These are phyloP conservation scores for Riparia riparia DNA, from an alignment of 2,113 vertebrate genomes.

Conservation along the genomic window DNA sequence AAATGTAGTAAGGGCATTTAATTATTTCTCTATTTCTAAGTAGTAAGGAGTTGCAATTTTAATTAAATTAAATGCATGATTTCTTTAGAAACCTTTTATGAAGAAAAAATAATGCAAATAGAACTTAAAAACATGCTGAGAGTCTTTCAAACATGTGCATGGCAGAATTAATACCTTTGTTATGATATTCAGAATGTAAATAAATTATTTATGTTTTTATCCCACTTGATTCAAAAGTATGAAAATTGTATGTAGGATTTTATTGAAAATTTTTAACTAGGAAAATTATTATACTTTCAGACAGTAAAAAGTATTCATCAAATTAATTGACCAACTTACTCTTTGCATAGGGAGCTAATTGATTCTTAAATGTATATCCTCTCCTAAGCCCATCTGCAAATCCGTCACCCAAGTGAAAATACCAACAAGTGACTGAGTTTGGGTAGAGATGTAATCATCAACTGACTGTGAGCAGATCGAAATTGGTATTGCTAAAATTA, in stretches of 20 bases:
- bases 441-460: accelerated
- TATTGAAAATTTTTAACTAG: neutral
- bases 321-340: neutral
- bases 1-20: neutral
- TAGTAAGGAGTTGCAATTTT: neutral
- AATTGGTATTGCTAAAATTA: neutral
- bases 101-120: neutral
- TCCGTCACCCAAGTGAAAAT: neutral
- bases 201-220: neutral
- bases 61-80: neutral
- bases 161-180: neutral
- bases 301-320: neutral
- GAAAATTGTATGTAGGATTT: neutral
- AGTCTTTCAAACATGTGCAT: neutral
- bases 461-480: neutral
- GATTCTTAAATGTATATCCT: neutral
- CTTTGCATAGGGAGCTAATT: neutral
- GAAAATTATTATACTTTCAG: neutral
- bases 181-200: neutral
- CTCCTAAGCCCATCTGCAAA: neutral
- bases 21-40: neutral
- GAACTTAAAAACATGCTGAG: neutral
- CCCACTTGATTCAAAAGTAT: neutral
- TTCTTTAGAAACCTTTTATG: neutral
- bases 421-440: neutral